A percentile compares a stretch with the other conserved stretches of the same genome.
Conservation (phyloP, 2,113 vertebrate genomes). For the Cynoglossus semilaevis region DNA sequence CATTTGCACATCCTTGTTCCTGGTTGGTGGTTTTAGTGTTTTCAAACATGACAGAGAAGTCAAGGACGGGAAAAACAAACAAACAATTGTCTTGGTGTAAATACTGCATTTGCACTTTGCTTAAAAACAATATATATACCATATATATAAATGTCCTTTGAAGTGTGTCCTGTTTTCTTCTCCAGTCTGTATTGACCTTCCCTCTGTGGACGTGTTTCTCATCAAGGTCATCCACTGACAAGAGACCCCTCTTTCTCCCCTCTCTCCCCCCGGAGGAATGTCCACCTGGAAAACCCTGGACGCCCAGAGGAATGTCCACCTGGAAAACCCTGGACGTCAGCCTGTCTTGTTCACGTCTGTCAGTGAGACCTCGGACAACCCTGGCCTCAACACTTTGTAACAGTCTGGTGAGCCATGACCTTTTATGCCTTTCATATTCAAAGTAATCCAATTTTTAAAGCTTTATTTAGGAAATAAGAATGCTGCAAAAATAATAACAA, state of each 20-base stretch:
- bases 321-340: too few relatives aligned
- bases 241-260: too few relatives aligned
- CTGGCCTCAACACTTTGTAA: background rate
- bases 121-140: too few relatives aligned
- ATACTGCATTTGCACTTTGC: background rate
- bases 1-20: constrained; percentile 47
- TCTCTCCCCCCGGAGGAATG: constrained; percentile 51
- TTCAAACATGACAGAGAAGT: constrained; percentile 1
- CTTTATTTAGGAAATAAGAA: too few relatives aligned
- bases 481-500: too few relatives aligned
- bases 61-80: background rate
- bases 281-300: constrained; percentile 41
- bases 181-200: background rate
- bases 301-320: background rate
- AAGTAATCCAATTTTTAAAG: too few relatives aligned
- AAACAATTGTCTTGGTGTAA: background rate
- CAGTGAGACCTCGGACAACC: background rate
- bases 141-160: too few relatives aligned
- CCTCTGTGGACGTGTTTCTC: constrained; percentile 7
- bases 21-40: background rate
- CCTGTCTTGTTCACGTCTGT: background rate
- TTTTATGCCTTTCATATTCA: too few relatives aligned
- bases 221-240: constrained; percentile 7
- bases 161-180: background rate
- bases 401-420: background rate